phyloP scores from a whole-genome alignment of 1,140 invertebrate genomes.

The Saxidomus purpurata region DNA sequence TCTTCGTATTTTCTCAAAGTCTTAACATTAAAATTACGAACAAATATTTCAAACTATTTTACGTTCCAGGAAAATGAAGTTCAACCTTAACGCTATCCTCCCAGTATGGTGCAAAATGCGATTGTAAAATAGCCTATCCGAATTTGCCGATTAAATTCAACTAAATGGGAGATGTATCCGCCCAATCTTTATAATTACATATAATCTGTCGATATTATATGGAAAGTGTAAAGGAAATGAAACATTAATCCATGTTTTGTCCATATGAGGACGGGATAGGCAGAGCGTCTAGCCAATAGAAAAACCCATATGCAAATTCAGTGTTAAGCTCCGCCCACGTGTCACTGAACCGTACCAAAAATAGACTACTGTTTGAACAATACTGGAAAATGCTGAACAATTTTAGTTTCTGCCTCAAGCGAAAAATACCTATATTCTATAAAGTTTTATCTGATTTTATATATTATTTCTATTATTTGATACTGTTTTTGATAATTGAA shows the following conservation, averaged over 20 bases:
- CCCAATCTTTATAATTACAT: conserved; percentile 56
- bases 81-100: not conserved
- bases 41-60: not conserved
- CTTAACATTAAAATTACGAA: too few species aligned
- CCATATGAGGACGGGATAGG: conserved; percentile 44
- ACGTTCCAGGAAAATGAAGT: conserved; percentile 6
- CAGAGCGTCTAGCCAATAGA: conserved; percentile 19
- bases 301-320: conserved; percentile 38
- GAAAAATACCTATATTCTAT: conserved; percentile 54
- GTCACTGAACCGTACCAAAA: conserved; percentile 27
- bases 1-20: not conserved
- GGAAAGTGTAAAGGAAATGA: conserved; percentile 45
- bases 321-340: conserved; percentile 34
- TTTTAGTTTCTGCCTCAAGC: conserved; percentile 28
- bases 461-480: conserved; percentile 67
- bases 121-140: conserved; percentile 33
- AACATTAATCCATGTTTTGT: conserved; percentile 57
- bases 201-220: conserved; percentile 62
- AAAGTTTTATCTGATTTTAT: conserved; percentile 56
- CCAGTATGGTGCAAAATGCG: conserved; percentile 7
- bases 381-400: not conserved
- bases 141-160: conserved; percentile 51
- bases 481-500: conserved; percentile 62
- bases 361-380: not conserved
- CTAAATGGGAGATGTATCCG: conserved; percentile 57